Percentiles rank a stretch among this genome's conserved stretches.
phyloP scores from a whole-genome alignment of 2,797 vertebrate species.

The Prunella strophiata region DNA sequence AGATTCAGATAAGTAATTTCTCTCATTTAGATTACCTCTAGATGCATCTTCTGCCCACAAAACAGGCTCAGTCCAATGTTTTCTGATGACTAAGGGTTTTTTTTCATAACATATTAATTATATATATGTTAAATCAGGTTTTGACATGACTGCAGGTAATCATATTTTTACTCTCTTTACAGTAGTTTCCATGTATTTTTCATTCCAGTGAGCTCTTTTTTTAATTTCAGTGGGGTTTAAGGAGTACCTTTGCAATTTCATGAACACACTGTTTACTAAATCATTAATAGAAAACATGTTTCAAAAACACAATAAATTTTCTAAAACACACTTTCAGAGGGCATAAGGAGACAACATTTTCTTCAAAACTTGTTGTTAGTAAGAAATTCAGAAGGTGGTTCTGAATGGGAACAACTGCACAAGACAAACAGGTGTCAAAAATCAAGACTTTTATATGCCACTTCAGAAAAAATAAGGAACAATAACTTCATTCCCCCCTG shows the following conservation, averaged over 20 bases:
- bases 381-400: not conserved
- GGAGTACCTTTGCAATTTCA: not conserved
- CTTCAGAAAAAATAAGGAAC: not conserved
- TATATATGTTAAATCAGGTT: not conserved
- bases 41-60: not conserved
- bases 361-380: constrained; percentile 28
- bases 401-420: not conserved
- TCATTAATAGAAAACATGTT: not conserved
- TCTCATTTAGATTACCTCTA: not conserved
- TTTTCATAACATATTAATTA: not conserved
- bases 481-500: not conserved
- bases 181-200: not conserved
- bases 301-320: not conserved
- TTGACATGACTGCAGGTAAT: not conserved
- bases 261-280: not conserved
- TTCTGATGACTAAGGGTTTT: not conserved
- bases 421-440: constrained; percentile 33
- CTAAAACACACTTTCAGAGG: not conserved
- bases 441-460: not conserved
- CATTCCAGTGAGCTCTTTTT: not conserved
- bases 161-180: not conserved
- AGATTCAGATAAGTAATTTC: not conserved
- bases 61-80: not conserved
- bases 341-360: not conserved
- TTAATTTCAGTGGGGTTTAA: not conserved